Base-by-base conservation (phyloP, 2,888 invertebrate genomes). In the Xestia rhomboidea region DNA sequence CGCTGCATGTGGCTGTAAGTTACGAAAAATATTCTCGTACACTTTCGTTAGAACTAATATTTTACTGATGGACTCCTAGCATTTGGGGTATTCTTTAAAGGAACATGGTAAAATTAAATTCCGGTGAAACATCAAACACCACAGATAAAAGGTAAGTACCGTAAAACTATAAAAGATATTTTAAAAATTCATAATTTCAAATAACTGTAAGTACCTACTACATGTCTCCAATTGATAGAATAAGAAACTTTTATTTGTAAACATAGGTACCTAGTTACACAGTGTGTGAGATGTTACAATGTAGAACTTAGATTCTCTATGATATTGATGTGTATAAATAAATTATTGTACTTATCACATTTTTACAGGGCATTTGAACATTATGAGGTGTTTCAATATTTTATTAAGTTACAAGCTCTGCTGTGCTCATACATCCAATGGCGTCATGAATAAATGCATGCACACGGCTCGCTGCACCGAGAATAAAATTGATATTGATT, bases 401-500 rank as follows among this genome's bases (percentile, higher is more conserved):
- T 51, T 54, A 75, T 67, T 41, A 62, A 21, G 15, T 49, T 34
- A 44, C 34, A 71, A 77, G 18, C 64, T 68, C 64, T 30, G 57
- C 15, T 54, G 54, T 68, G 49, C 60, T 73, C 68, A 71, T 68
- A 75, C 70, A 54, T 68, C 30, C 73, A 71, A 82, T 74, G 66
- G 64, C 66, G 62, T 71, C 70, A 79, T 78, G 68, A 83, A 78
- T 83, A 69, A 83, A 74, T 86, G 54, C 64, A 75, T 76, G 68
- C 78, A 76, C 71, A 79, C 79, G 78, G 70, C 60, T 68, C 76
- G 64, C 64, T 73, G 72, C 73, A 74, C 72, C 24, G 57, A 54
- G 72, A 86, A n/a, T n/a, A n/a, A n/a, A n/a, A 84, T 86, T 84
- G 84, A 73, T 83, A 76, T 83, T 79, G 80, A 84, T 86, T 83